Percentiles rank a stretch among this genome's conserved stretches.
These are phyloP conservation scores for Polyommatus icarus DNA, from an alignment of 2,888 invertebrate species.

Conservation along the genomic window DNA sequence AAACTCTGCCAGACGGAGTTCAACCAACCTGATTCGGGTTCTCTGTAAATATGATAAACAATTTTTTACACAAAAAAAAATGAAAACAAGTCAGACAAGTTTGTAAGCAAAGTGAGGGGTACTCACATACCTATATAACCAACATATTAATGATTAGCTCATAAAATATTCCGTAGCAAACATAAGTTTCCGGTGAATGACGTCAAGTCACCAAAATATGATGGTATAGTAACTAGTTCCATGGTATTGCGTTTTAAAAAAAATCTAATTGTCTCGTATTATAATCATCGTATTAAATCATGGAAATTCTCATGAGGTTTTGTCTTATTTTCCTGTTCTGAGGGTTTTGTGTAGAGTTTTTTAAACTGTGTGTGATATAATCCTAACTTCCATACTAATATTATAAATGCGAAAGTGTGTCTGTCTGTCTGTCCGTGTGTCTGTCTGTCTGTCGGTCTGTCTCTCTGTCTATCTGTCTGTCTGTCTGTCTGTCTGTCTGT, in stretches of 20 bases:
- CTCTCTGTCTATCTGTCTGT: too few relatives aligned
- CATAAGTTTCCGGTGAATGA: background rate
- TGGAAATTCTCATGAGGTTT: background rate
- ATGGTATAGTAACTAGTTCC: background rate
- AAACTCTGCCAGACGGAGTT: constrained; percentile 59
- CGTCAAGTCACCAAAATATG: background rate
- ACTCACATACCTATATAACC: background rate
- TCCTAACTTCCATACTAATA: too few relatives aligned
- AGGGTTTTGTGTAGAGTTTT: too few relatives aligned
- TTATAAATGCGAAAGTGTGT: too few relatives aligned
- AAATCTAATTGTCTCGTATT: background rate
- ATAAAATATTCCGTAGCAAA: background rate
- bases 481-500: too few relatives aligned
- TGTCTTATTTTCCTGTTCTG: too few relatives aligned
- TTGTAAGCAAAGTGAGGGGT: background rate
- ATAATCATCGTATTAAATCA: too few relatives aligned
- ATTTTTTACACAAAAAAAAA: constrained; percentile 16
- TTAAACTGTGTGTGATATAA: too few relatives aligned
- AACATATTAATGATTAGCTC: too few relatives aligned
- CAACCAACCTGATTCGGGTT: constrained; percentile 65
- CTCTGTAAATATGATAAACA: constrained; percentile 53
- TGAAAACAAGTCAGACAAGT: background rate
- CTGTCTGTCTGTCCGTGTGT: too few relatives aligned
- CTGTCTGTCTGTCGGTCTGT: too few relatives aligned
- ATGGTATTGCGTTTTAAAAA: background rate